Evolutionary conservation across 1,140 invertebrate genomes (phyloP), one percentile per base, ranked within the genome.

Genomic region (Lordiphosa mommai): DNA sequence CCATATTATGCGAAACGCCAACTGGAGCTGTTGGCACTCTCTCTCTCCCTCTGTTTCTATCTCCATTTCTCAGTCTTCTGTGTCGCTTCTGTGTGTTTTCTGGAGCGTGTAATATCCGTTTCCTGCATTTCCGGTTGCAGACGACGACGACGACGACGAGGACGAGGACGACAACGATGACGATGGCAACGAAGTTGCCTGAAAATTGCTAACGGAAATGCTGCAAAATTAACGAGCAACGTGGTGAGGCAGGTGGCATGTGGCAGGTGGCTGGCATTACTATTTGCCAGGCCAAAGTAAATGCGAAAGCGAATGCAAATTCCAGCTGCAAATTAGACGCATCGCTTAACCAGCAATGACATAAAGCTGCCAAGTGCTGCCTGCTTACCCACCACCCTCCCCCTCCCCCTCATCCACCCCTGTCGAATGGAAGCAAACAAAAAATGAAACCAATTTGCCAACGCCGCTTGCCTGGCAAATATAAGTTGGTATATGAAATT

Each of bases 71-170:
- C 16, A 0, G 30, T 23, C 17, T 52, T 16, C 36, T 14, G 10
- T 30, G 8, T 10, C 20, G 6, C 32, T 32, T 20, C 46, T 72
- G 51, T 74, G 67, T 77, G 72, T 59, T 82, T 82, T 82, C 67
- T 82, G 79, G 79, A 82, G 77, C 77, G 77, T 82, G 77, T 82
- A 82, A 82, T 82, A 82, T 82, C 77, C 77, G 77, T 82, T 82
- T 82, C 77, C 77, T 82, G 77, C 77, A 43, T 23, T 43, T 43
- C 27, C 27, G 40, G 27, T 43, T 20, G 27, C 20, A 43, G 27
- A 23, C 40, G 27, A 43, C 40, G 14, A 10, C 17, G 38, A 36
- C 34, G 12, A 27, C 20, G 40, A 23, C 7, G 20, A 40, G 7
- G n/a, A 43, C 40, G 40, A 29, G 10, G 20, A 29, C 40, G 6